Percentiles rank a stretch among this genome's conserved stretches.
Conservation (phyloP, 2,888 invertebrate genomes). For the Mamestra brassicae region DNA sequence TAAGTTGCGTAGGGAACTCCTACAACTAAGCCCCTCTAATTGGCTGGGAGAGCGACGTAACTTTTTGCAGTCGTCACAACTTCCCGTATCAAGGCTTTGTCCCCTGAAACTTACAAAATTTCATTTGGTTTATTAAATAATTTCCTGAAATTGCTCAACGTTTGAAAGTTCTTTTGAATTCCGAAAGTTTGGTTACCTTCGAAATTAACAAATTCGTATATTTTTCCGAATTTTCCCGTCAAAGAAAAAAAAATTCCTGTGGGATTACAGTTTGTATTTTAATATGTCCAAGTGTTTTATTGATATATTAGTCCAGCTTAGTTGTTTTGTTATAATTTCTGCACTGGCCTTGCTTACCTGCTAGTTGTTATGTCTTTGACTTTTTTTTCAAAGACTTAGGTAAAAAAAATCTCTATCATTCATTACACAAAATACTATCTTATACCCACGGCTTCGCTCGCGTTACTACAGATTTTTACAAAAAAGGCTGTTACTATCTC, state of each 20-base stretch:
- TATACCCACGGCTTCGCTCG: no score
- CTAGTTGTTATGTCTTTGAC: no score
- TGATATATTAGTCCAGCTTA: not conserved
- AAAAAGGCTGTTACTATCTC: no score
- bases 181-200: conserved; percentile 18
- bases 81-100: conserved; percentile 16
- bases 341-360: no score
- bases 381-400: no score
- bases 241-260: not conserved
- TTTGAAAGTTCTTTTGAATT: conserved; percentile 24
- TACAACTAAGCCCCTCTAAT: conserved; percentile 12
- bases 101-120: conserved; percentile 16
- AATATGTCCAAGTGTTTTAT: not conserved
- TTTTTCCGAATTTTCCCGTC: not conserved
- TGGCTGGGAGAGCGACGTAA: conserved; percentile 7
- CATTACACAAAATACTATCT: no score
- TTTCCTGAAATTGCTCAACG: conserved; percentile 33
- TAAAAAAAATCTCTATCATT: no score
- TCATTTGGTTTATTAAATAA: conserved; percentile 34
- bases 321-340: no score
- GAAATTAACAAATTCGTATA: conserved; percentile 21
- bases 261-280: not conserved
- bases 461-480: no score
- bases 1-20: not conserved
- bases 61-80: conserved; percentile 15